phyloP scores from a whole-genome alignment of 2,888 invertebrate species.

The Drosophila demipolita region DNA sequence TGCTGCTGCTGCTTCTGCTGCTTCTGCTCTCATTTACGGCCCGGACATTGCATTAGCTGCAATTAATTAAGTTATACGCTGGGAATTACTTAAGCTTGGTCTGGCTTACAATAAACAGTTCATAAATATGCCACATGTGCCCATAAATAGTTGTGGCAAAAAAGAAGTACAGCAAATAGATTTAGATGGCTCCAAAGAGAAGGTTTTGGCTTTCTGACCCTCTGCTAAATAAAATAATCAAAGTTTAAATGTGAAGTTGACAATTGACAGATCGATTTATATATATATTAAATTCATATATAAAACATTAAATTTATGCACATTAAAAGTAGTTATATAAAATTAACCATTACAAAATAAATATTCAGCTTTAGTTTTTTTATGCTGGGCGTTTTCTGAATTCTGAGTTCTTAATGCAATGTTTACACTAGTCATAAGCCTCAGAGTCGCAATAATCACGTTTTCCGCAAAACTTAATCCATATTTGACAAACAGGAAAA shows the following conservation, averaged over 20 bases:
- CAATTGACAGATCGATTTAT: neutral
- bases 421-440: constrained; percentile 28
- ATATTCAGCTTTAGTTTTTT: neutral
- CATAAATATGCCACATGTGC: constrained; percentile 69
- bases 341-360: neutral
- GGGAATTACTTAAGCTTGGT: constrained; percentile 66
- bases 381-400: neutral
- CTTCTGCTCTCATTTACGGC: constrained; percentile 26
- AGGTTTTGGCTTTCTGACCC: no score
- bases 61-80: constrained; percentile 75
- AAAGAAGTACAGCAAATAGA: neutral
- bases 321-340: neutral
- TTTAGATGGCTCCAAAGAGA: neutral
- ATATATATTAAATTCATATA: neutral
- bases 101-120: constrained; percentile 70
- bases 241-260: neutral
- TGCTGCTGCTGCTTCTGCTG: constrained; percentile 20
- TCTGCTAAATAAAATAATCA: neutral
- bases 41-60: constrained; percentile 72
- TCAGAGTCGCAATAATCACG: constrained; percentile 50
- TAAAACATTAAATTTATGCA: neutral
- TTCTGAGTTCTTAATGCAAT: constrained; percentile 9
- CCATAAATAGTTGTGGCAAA: constrained; percentile 49
- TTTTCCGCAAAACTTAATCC: constrained; percentile 29
- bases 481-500: constrained; percentile 41